Conservation (phyloP, 2,797 vertebrate genomes). For the Gymnoscopelus braueri region DNA sequence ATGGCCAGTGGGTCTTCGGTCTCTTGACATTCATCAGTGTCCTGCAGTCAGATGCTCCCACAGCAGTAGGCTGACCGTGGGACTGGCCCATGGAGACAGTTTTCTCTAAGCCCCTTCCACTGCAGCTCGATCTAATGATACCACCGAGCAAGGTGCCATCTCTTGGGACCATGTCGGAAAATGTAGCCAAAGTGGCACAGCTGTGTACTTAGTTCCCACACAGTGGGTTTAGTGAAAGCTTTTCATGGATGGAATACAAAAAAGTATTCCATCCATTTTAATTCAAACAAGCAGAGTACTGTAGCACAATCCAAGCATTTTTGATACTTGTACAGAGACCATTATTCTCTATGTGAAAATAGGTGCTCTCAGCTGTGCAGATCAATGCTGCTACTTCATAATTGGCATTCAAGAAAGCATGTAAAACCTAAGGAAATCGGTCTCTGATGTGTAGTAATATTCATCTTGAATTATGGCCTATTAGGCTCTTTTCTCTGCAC, state of each 20-base stretch:
- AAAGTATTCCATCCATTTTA: slow-evolving; percentile 11
- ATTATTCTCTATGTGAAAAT: slow-evolving; percentile 27
- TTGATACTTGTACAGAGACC: slow-evolving; percentile 25
- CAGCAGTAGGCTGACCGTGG: slow-evolving; percentile 62
- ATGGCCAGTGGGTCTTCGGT: slow-evolving; percentile 61
- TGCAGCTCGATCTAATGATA: slow-evolving; percentile 65
- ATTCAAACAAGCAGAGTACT: slow-evolving; percentile 21
- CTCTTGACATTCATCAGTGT: slow-evolving; percentile 78
- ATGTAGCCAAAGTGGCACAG: slow-evolving; percentile 58
- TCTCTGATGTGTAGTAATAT: neutral
- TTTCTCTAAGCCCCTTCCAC: slow-evolving; percentile 30
- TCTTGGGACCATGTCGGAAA: slow-evolving; percentile 47
- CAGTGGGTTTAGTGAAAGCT: slow-evolving; percentile 33
- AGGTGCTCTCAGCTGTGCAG: slow-evolving; percentile 19
- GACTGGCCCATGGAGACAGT: slow-evolving; percentile 49
- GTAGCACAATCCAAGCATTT: slow-evolving; percentile 20
- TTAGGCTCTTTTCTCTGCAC: no score
- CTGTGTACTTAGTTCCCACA: slow-evolving; percentile 30
- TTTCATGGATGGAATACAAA: slow-evolving; percentile 37
- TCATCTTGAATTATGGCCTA: neutral
- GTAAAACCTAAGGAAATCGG: neutral
- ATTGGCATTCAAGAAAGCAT: neutral
- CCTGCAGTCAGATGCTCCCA: slow-evolving; percentile 74
- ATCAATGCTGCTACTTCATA: neutral
- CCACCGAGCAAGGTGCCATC: slow-evolving; percentile 56